phyloP scores from a whole-genome alignment of 1,140 invertebrate genomes.

The Brachionus koreanus region DNA sequence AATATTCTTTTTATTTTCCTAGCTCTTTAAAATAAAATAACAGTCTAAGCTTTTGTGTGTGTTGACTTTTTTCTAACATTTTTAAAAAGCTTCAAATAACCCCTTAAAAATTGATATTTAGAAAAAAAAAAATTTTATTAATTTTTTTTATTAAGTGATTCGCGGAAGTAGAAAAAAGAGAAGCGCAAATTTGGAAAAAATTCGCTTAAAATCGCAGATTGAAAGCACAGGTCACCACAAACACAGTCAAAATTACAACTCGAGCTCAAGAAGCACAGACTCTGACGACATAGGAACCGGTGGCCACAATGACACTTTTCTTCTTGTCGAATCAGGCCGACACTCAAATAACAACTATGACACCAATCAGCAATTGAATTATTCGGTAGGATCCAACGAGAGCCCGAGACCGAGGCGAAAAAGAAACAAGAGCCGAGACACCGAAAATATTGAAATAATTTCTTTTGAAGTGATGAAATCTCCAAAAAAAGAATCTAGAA shows the following conservation, averaged over 20 bases:
- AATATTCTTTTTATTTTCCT: not conserved
- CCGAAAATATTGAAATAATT: constrained; percentile 12
- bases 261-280: not conserved
- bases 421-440: not conserved
- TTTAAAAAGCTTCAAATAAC: not conserved
- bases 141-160: not conserved
- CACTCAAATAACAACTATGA: not conserved
- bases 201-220: constrained; percentile 19
- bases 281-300: not conserved
- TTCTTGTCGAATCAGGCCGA: constrained; percentile 14
- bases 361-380: not conserved
- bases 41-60: constrained; percentile 21
- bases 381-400: not conserved
- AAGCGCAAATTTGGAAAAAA: constrained; percentile 39
- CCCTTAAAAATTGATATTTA: not conserved
- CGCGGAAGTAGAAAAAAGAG: constrained; percentile 20
- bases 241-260: not conserved
- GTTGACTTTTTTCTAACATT: not conserved
- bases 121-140: not conserved
- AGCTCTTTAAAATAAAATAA: constrained; percentile 12
- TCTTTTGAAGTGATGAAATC: constrained; percentile 22
- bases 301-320: constrained; percentile 28
- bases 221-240: not conserved
- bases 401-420: not conserved
- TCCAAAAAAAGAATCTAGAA: not conserved